A percentile compares a stretch with the other conserved stretches of the same genome.
Evolutionary conservation across 2,888 invertebrate species (phyloP).

Genomic region (Macropis europaea): DNA sequence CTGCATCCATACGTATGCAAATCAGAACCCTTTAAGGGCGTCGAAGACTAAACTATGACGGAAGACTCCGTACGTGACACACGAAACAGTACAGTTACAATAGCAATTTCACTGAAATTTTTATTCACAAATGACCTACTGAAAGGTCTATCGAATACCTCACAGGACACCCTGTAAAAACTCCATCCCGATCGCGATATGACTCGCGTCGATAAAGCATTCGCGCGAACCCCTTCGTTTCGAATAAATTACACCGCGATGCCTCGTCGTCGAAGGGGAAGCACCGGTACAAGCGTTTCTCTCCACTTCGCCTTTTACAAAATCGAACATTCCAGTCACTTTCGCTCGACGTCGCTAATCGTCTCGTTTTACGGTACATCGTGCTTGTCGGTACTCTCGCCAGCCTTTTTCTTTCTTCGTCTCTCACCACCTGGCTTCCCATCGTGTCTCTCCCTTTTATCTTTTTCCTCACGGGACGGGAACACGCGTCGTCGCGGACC

Average conservation of each 20-base stretch:
- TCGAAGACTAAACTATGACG: too few relatives aligned
- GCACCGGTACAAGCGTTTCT: constrained; percentile 19
- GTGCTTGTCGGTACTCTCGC: constrained; percentile 25
- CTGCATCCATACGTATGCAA: too few relatives aligned
- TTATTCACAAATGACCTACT: too few relatives aligned
- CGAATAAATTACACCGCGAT: constrained; percentile 40
- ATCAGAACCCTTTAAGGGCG: too few relatives aligned
- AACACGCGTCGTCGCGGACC: constrained; percentile 54
- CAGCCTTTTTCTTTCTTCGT: background rate
- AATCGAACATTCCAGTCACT: constrained; percentile 37
- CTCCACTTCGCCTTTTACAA: constrained; percentile 1
- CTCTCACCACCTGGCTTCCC: background rate
- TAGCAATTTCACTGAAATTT: too few relatives aligned
- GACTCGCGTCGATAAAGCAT: constrained; percentile 25
- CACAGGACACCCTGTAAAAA: too few relatives aligned
- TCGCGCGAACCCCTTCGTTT: constrained; percentile 13
- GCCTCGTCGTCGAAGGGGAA: constrained; percentile 11
- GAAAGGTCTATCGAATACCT: too few relatives aligned
- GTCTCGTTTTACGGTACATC: constrained; percentile 48
- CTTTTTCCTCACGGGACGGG: constrained; percentile 10
- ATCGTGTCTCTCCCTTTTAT: background rate
- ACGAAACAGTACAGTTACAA: too few relatives aligned
- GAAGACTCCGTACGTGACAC: too few relatives aligned
- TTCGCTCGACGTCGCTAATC: constrained; percentile 41
- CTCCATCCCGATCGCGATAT: constrained; percentile 41